phyloP scores from a whole-genome alignment of 1,140 invertebrate genomes.

The Cyphomyrmex costatus region DNA sequence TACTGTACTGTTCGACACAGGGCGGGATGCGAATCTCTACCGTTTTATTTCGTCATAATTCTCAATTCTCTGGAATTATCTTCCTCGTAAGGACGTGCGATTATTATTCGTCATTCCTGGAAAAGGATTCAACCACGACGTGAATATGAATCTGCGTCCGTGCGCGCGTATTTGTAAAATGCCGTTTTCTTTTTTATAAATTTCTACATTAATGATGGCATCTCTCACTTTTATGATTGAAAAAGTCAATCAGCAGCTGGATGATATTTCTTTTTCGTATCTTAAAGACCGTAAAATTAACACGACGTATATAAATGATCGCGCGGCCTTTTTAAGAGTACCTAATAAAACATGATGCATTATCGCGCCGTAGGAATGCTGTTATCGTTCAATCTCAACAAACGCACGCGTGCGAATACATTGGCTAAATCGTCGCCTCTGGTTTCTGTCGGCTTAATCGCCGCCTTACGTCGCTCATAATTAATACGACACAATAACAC shows the following conservation, averaged over 20 bases:
- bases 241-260: background rate
- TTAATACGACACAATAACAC: constrained; percentile 50
- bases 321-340: constrained; percentile 10
- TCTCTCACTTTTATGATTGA: background rate
- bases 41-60: constrained; percentile 42
- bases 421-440: constrained; percentile 41
- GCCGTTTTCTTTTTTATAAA: background rate
- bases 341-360: constrained; percentile 44
- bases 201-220: background rate
- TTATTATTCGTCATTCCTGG: constrained; percentile 30
- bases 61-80: constrained; percentile 32
- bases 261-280: background rate
- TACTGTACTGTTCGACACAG: background rate
- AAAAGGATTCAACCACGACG: background rate
- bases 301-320: constrained; percentile 10
- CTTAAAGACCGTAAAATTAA: background rate
- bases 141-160: background rate
- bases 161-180: background rate
- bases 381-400: constrained; percentile 53
- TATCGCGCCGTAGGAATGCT: constrained; percentile 26
- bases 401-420: constrained; percentile 19
- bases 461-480: constrained; percentile 21
- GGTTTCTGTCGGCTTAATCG: constrained; percentile 48
- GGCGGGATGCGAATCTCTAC: constrained; percentile 19
- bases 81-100: constrained; percentile 19